A percentile compares a stretch with the other conserved stretches of the same genome.
These are phyloP conservation scores for Podiceps cristatus DNA, from an alignment of 2,113 vertebrate genomes.

Conservation along the genomic window DNA sequence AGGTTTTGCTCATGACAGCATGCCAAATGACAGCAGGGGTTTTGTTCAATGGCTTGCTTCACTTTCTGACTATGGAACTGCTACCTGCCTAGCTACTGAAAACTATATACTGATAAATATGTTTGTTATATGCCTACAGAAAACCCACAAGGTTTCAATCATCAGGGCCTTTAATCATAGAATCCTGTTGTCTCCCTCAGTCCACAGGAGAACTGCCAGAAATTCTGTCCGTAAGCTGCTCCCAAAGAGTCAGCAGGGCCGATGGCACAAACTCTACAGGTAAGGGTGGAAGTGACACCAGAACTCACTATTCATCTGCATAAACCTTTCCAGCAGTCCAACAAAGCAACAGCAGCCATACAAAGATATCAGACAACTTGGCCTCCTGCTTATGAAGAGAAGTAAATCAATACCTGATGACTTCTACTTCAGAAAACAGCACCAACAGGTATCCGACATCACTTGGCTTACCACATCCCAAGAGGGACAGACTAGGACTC, in stretches of 20 bases:
- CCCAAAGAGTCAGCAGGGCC: too few species aligned
- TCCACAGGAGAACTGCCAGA: too few species aligned
- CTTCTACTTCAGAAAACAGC: neutral
- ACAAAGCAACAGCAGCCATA: neutral
- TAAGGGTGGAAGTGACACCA: too few species aligned
- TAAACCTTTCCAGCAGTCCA: neutral
- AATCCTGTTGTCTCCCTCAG: too few species aligned
- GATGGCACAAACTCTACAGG: too few species aligned
- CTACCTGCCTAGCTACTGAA: neutral
- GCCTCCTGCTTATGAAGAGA: neutral
- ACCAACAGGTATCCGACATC: neutral
- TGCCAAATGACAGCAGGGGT: constrained; percentile 36
- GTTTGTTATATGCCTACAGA: neutral
- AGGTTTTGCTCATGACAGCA: neutral
- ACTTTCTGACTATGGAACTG: neutral
- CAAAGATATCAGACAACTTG: neutral
- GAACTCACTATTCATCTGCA: too few species aligned
- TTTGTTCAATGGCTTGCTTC: constrained; percentile 15
- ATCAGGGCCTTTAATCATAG: neutral
- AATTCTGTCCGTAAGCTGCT: too few species aligned
- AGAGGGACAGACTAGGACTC: neutral
- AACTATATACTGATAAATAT: neutral
- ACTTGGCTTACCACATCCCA: neutral
- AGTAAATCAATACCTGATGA: neutral
- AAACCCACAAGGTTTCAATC: neutral